Evolutionary conservation across 2,888 invertebrate species (phyloP).

Genomic region (Chalcosyrphus nemorum): DNA sequence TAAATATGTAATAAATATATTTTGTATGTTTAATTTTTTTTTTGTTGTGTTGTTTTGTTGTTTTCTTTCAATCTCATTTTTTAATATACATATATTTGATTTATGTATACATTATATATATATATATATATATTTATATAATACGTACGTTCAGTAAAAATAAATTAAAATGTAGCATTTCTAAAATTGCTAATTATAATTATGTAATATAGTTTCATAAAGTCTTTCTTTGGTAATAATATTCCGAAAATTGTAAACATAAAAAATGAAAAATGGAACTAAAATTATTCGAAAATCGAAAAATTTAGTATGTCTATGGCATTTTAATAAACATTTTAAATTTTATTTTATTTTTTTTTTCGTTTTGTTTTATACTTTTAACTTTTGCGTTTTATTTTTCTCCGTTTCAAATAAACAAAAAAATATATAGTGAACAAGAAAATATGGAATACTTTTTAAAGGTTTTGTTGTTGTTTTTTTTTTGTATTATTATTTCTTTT

Average conservation of each 20-base stretch:
- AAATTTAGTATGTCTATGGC: constrained; percentile 49
- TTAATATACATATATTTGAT: constrained; percentile 72
- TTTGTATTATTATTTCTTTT: background rate
- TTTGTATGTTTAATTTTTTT: constrained; percentile 72
- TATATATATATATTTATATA: constrained; percentile 55
- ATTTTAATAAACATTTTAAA: constrained; percentile 17
- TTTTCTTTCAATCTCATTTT: constrained; percentile 70
- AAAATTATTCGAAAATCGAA: constrained; percentile 20
- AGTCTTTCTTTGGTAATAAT: constrained; percentile 65
- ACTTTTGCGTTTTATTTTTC: constrained; percentile 11
- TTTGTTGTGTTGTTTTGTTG: constrained; percentile 49
- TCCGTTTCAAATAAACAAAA: constrained; percentile 49
- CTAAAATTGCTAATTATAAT: constrained; percentile 67
- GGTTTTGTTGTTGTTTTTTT: constrained; percentile 27
- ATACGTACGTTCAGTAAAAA: constrained; percentile 71
- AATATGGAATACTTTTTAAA: constrained; percentile 56
- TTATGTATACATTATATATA: constrained; percentile 50
- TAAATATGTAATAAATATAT: constrained; percentile 73
- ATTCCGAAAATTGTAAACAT: constrained; percentile 32
- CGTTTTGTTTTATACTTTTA: no score
- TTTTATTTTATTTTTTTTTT: background rate
- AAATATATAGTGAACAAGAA: constrained; percentile 61
- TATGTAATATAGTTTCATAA: constrained; percentile 66
- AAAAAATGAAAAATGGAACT: background rate
- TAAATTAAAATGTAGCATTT: constrained; percentile 66